phyloP scores from a whole-genome alignment of 2,113 vertebrate genomes.

The Pachycephala philippinensis region DNA sequence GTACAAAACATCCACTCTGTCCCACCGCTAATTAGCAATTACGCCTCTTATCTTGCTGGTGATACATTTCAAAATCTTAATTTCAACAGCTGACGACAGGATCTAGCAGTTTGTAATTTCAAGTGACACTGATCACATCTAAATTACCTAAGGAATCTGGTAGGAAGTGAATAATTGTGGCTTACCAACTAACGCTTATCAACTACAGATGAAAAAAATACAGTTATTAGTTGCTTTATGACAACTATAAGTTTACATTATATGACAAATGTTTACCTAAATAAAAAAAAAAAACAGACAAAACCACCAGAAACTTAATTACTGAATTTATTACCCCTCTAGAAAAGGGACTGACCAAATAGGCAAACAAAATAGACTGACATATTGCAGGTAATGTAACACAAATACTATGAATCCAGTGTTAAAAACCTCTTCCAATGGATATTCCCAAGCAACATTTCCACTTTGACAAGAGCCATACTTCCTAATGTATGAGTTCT shows the following conservation, averaged over 20 bases:
- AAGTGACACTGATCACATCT: neutral
- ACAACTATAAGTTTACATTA: neutral
- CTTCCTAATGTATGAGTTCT: neutral
- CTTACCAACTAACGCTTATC: neutral
- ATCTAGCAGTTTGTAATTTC: neutral
- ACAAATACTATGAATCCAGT: neutral
- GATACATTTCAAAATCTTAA: neutral
- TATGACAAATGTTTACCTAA: neutral
- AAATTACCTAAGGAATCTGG: neutral
- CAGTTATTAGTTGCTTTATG: neutral
- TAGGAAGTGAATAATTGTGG: neutral
- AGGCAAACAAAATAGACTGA: neutral
- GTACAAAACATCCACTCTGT: neutral
- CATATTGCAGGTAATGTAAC: neutral
- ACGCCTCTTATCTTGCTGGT: neutral
- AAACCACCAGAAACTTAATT: neutral
- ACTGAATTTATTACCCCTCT: neutral
- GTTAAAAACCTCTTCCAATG: neutral
- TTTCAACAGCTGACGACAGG: neutral
- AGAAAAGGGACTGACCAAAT: neutral
- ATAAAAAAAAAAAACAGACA: neutral
- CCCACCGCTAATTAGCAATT: slow-evolving; percentile 24
- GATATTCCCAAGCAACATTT: neutral
- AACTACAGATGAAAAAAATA: neutral
- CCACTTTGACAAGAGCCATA: neutral